These are phyloP conservation scores for Caenorhabditis sp. DNA, from an alignment of 2,888 invertebrate species.

Conservation along the genomic window DNA sequence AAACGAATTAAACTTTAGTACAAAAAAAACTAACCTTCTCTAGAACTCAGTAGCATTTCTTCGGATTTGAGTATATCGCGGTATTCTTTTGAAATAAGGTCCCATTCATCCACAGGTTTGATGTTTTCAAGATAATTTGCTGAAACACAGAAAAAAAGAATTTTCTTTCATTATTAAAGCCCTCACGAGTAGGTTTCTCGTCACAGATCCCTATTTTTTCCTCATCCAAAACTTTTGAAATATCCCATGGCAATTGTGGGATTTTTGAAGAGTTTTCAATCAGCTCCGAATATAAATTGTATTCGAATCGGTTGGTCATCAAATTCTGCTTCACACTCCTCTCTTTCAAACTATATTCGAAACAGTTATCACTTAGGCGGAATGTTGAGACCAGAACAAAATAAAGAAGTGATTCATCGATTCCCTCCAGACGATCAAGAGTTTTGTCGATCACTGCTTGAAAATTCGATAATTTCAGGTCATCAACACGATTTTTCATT, in stretches of 20 bases:
- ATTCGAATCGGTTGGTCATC: slow-evolving; percentile 7
- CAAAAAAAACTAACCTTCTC: slow-evolving; percentile 14
- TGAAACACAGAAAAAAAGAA: slow-evolving; percentile 5
- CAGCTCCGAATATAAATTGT: slow-evolving; percentile 19
- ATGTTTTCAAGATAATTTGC: not conserved
- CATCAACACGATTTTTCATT: slow-evolving; percentile 6
- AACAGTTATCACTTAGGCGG: slow-evolving; percentile 9
- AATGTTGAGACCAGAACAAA: slow-evolving; percentile 28
- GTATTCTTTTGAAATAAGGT: slow-evolving; percentile 24
- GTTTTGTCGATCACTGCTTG: slow-evolving; percentile 5
- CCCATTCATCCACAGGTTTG: slow-evolving; percentile 29
- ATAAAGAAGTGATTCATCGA: slow-evolving; percentile 27
- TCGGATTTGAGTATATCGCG: slow-evolving; percentile 17
- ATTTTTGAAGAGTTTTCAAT: slow-evolving; percentile 7
- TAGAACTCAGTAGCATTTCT: slow-evolving; percentile 14
- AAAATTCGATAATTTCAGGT: slow-evolving; percentile 14
- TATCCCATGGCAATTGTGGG: slow-evolving; percentile 31
- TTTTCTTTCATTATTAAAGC: not conserved
- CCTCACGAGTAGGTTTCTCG: slow-evolving; percentile 6
- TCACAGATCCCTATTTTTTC: slow-evolving; percentile 6
- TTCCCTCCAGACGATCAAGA: slow-evolving; percentile 12
- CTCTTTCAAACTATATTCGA: slow-evolving; percentile 24
- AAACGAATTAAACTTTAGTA: no score
- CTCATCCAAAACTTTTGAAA: slow-evolving; percentile 13
- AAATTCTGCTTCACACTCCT: slow-evolving; percentile 15